Base-by-base conservation (phyloP, 2,113 vertebrate species). In the Cichladusa arquata region DNA sequence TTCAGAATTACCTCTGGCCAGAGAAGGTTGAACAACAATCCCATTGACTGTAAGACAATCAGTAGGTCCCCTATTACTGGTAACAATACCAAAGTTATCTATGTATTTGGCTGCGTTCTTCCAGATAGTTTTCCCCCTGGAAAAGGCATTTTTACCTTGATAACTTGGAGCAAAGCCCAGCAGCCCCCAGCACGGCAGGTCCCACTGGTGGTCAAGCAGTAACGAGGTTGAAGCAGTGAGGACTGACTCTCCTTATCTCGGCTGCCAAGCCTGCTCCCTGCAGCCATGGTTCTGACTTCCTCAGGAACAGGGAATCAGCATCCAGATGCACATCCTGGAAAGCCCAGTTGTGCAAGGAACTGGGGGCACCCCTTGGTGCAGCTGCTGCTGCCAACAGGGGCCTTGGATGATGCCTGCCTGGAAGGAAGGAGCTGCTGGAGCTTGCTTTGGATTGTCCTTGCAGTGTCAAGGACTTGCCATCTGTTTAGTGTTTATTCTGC, bases 311-410 rank as follows among this genome's bases (percentile, higher is more conserved):
- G 36, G 12, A 64, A n/a, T 47, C 42, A 50, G 12, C 26, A 20
- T 25, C 79, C 31, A 8, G n/a, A 7, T 0, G 0, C 28, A 20
- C 0, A 0, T 48, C 34, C 44, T 62, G 74, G n/a, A 74, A 78
- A 71, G 24, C 20, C 57, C 11, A 4, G n/a, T 8, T 1, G 1
- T 29, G 29, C 2, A 0, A 0, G 2, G 64, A 38, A 14, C 31
- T 73, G 48, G 17, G 42, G 20, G 76, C 54, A 36, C 7, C 28
- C 3, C 17, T 82, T 16, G 8, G 4, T 8, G 6, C 29, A 36
- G 51, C 16, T 18, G 2, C 14, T 18, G 47, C 25, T 38, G 2
- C 40, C 33, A n/a, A 0, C 25, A 25, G 19, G 54, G 48, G 23
- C 14, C 26, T 19, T 18, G 23, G 56, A 29, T 20, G 9, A 19